phyloP scores from a whole-genome alignment of 1,140 invertebrate genomes.

The Zaprionus kolodkinae region DNA sequence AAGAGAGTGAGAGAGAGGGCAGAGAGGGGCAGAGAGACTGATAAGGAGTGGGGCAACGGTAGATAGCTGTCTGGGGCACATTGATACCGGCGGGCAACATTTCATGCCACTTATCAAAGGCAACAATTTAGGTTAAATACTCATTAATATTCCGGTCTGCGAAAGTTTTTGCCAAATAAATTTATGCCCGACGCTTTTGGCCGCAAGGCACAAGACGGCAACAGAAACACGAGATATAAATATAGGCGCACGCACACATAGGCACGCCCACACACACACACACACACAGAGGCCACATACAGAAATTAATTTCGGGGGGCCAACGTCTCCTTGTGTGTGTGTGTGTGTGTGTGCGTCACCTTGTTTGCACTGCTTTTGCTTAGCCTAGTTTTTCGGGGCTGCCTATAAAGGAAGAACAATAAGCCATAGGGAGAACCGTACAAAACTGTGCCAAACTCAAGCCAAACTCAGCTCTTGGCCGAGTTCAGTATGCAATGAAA shows the following conservation, averaged over 20 bases:
- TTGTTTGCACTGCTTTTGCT: constrained; percentile 33
- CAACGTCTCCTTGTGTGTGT: constrained; percentile 28
- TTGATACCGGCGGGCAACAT: constrained; percentile 60
- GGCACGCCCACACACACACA: constrained; percentile 30
- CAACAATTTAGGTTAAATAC: constrained; percentile 83
- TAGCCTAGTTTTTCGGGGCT: constrained; percentile 65
- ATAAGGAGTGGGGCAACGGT: background rate
- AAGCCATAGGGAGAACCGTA: constrained; percentile 23
- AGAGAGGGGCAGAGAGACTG: no score
- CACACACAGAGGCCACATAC: constrained; percentile 34
- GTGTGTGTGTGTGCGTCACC: constrained; percentile 5
- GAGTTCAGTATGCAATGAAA: constrained; percentile 55
- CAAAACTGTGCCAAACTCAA: constrained; percentile 21
- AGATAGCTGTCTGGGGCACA: constrained; percentile 52
- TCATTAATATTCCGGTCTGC: constrained; percentile 83
- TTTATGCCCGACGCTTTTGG: constrained; percentile 73
- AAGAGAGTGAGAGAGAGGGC: background rate
- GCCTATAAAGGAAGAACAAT: constrained; percentile 24
- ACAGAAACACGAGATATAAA: constrained; percentile 42
- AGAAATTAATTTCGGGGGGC: constrained; percentile 51
- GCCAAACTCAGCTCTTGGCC: background rate
- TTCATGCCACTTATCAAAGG: constrained; percentile 82
- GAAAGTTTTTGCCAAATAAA: constrained; percentile 82
- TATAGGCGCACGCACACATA: constrained; percentile 57
- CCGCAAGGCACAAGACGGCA: constrained; percentile 60